Base-by-base conservation (phyloP, 2,888 invertebrate genomes). In the Xanthia togata region DNA sequence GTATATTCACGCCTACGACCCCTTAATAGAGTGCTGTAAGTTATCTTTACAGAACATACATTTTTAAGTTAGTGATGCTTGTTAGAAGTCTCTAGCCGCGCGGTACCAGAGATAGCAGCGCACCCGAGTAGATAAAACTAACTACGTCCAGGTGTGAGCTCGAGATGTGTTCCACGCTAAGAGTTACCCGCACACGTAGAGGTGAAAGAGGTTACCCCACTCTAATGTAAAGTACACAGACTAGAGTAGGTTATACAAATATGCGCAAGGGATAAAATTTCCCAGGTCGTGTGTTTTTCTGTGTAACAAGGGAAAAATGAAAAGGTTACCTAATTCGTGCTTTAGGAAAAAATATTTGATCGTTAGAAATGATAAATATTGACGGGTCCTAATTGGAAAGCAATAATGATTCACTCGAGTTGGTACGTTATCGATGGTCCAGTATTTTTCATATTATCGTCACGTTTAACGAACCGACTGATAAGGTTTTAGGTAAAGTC, bases 201-300 rank as follows among this genome's bases (percentile, higher is more conserved):
- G 80, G 81, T 85, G 86, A 81, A 86, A 79, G 82, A 86, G 83
- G 84, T 86, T 87, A 84, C 84, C 85, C 87, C 82, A 81, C 86
- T 87, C 87, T 89, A 90, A 91, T 89, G 89, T 86, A 89, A 89
- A 89, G 88, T 85, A 89, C 88, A 90, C 90, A 89, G 78, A 71
- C 83, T 78, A 76, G 78, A 86, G 83, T 79, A 85, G 83, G 83
- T 87, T 87, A 82, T 73, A 86, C 86, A 90, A 89, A 90, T 88
- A 88, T 76, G 73, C 73, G 70, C 77, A 70, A 81, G 41, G 82
- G 82, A 87, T 86, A 87, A 83, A 85, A 86, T 85, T 85, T 80
- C 75, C 76, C 78, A 70, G 68, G 76, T 72, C 71, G 71, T 74
- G 64, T 77, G 70, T 84, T 79, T 73, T 67, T 57, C 69, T 62